Base-by-base conservation (phyloP, 1,140 invertebrate genomes). In the Caenorhabditis elegans region DNA sequence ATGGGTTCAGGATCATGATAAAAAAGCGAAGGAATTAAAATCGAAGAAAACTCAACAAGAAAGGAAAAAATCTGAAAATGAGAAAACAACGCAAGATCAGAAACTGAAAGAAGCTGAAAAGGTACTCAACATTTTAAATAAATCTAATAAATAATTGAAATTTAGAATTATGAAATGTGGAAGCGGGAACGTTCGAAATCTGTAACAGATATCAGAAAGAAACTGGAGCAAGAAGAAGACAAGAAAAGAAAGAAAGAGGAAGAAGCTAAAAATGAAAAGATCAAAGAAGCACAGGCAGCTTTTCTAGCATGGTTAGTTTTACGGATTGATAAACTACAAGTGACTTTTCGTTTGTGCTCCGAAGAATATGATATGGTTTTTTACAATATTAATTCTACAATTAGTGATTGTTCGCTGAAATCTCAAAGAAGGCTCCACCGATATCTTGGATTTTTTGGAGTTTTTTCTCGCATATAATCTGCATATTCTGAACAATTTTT, bases 61-160 rank as follows among this genome's bases (percentile, higher is more conserved):
- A 53, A 79, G 60, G 43, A 34, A 79, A 17, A 60, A 39, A 11
- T 19, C 19, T 10, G 78, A 79, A 49, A 55, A 46, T 43, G 31
- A 53, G 53, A 79, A 79, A 46, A 10, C 5, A n/a, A 19, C 5
- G 11, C 22, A 55, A 22, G 51, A 55, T 36, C 15, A 53, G 78
- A 79, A 60, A 46, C 22, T 60, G 53, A 55, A 79, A 47, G 78
- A 79, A 79, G 78, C 34, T 5, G 78, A 60, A n/a, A 60, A 39
- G 22, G 34, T 55, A 24, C 6, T 24, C 11, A 13, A 43, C 8
- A 79, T 8, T 22, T 28, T n/a, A 39, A 31, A 11, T 24, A 17
- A 13, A 22, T 22, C 13, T n/a, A 26, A 26, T 15, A 17, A 53
- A 49, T 51, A 17, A 31, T 15, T 51, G 2, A 46, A 36, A 43